Evolutionary conservation across 2,113 vertebrate genomes (phyloP).

Genomic region (Chaenocephalus aceratus): DNA sequence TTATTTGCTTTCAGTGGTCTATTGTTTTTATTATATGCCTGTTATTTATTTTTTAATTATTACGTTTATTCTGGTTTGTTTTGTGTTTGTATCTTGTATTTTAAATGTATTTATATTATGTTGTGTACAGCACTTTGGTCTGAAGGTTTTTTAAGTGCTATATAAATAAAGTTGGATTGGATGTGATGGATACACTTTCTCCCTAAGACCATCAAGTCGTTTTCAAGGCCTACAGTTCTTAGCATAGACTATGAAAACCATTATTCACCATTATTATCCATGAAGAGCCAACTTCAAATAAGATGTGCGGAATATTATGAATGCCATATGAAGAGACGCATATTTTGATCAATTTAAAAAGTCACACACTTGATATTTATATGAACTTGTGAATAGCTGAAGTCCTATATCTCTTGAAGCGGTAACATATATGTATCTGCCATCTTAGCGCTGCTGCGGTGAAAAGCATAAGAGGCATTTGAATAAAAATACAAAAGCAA

Average conservation of each 20-base stretch:
- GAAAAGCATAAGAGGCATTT: slow-evolving; percentile 11
- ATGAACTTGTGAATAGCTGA: neutral
- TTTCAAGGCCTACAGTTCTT: neutral
- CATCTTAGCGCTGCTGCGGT: neutral
- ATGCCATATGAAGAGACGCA: slow-evolving; percentile 2
- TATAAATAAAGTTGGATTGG: too few relatives aligned
- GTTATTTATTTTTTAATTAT: too few relatives aligned
- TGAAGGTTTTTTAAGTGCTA: too few relatives aligned
- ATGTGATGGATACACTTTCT: neutral
- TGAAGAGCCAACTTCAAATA: neutral
- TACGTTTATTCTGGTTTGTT: too few relatives aligned
- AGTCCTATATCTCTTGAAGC: neutral
- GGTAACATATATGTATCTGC: slow-evolving; percentile 20
- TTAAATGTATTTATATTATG: too few relatives aligned
- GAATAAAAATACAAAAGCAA: slow-evolving; percentile 13
- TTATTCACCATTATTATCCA: neutral
- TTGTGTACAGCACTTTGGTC: too few relatives aligned
- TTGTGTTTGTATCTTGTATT: too few relatives aligned
- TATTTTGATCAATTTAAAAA: neutral
- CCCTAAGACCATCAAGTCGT: neutral
- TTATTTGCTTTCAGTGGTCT: too few relatives aligned
- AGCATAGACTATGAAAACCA: neutral
- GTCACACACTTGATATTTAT: slow-evolving; percentile 2
- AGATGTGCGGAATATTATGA: neutral
- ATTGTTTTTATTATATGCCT: too few relatives aligned